Conservation (phyloP, 2,888 invertebrate genomes). For the Schizaphis graminum region DNA sequence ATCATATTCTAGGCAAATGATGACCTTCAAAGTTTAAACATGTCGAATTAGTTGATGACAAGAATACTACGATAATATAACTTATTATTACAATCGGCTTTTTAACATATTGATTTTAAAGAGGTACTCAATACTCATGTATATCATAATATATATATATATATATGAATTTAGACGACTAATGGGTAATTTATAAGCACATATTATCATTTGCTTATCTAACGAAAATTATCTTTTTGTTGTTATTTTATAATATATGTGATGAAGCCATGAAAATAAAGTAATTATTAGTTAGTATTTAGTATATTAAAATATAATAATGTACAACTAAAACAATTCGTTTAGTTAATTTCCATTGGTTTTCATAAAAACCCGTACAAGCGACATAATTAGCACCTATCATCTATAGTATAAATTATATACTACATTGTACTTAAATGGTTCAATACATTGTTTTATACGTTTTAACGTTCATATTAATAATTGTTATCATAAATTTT, state of each 20-base stretch:
- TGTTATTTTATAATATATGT: not conserved
- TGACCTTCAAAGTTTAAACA: slow-evolving; percentile 33
- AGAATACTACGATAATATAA: slow-evolving; percentile 27
- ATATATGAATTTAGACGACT: not conserved
- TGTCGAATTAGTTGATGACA: not conserved
- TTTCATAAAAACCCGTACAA: not conserved
- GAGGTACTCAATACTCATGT: not conserved
- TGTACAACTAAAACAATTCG: not conserved
- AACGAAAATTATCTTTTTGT: not conserved
- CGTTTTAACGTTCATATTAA: not conserved
- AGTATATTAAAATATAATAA: not conserved
- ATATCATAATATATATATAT: not conserved
- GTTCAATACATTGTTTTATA: not conserved
- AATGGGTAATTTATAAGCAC: not conserved
- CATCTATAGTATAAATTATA: too few species aligned
- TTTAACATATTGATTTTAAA: not conserved
- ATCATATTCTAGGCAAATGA: not conserved
- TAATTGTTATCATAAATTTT: not conserved
- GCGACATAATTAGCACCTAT: not conserved
- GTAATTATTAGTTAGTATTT: not conserved
- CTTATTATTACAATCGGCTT: not conserved
- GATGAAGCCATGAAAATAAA: not conserved
- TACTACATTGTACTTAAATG: not conserved
- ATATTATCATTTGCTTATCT: not conserved
- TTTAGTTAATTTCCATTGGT: not conserved